phyloP scores from a whole-genome alignment of 2,797 vertebrate species.

The Chloroceryle inda region DNA sequence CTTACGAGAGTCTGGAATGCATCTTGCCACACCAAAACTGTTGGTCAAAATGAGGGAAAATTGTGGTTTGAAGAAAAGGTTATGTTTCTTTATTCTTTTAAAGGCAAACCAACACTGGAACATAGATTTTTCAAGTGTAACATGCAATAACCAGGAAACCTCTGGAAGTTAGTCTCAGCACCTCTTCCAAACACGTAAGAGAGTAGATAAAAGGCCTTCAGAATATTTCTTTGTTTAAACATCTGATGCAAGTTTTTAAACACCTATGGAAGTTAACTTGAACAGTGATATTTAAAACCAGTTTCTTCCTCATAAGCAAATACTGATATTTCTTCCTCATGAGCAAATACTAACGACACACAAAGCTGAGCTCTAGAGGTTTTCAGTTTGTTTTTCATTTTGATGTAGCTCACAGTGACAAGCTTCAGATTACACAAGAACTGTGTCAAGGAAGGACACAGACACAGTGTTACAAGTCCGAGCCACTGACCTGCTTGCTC shows the following conservation, averaged over 20 bases:
- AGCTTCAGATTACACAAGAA: not conserved
- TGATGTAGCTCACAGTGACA: not conserved
- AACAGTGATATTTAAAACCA: not conserved
- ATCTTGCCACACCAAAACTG: not conserved
- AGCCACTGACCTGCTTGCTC: slow-evolving; percentile 25
- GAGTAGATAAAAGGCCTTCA: not conserved
- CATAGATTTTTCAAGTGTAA: not conserved
- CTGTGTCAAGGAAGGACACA: slow-evolving; percentile 23
- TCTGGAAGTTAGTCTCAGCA: not conserved
- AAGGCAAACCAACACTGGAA: not conserved
- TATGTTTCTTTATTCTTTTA: not conserved
- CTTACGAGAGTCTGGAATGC: slow-evolving; percentile 11
- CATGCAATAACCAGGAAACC: not conserved
- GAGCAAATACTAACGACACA: not conserved
- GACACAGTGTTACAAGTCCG: not conserved
- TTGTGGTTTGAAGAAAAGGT: not conserved
- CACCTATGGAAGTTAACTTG: not conserved
- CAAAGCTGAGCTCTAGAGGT: not conserved
- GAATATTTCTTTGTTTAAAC: not conserved
- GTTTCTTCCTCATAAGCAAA: not conserved
- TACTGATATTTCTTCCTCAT: not conserved
- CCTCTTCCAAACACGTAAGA: not conserved
- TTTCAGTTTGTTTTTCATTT: not conserved
- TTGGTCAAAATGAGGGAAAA: not conserved
- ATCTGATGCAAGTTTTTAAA: not conserved